Base-by-base conservation (phyloP, 2,797 vertebrate genomes). In the Naso thynnoides region DNA sequence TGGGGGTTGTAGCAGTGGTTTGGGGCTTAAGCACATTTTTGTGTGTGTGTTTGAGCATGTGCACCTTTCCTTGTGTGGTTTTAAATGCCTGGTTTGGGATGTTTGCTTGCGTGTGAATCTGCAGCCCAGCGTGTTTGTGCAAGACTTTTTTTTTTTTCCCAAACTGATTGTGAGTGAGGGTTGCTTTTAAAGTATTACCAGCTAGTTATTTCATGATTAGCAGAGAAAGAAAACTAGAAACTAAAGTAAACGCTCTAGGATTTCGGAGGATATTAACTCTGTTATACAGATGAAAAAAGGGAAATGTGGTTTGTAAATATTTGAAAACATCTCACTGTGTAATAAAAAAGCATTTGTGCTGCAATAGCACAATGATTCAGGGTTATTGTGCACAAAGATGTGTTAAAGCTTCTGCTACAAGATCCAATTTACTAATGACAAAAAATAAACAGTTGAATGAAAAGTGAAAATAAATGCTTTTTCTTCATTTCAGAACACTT, bases 101-200 rank as follows among this genome's bases (percentile, higher is more conserved):
- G 79, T 83, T 83, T 86, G 75, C 69, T 86, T 81, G 82, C 74
- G 76, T 92, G 89, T 89, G 83, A 86, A 83, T 79, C 74, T 88
- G 65, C n/a, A 76, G 78, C 76, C 70, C 52, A 66, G 70, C 47
- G 9, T 86, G 78, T 91, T 88, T 75, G 70, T 82, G 74, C 65
- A 81, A 67, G 66, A 70, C 66, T 39, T 58, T 33, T 47, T 77
- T 53, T 71, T 50, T 57, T 50, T 53, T 19, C 9, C 54, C 44
- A 42, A 66, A 50, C 56, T 68, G 83, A 84, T 73, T 69, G 54
- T 68, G 73, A 73, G 53, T 60, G 73, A 79, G 39, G 58, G 77
- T 68, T 58, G 59, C 45, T 84, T 82, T 86, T 77, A 41, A 85
- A 77, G 56, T 60, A 73, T 78, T 70, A 73, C 56, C 44, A 68